Evolutionary conservation across 2,888 invertebrate species (phyloP).

Genomic region (Phyto melanocephala): DNA sequence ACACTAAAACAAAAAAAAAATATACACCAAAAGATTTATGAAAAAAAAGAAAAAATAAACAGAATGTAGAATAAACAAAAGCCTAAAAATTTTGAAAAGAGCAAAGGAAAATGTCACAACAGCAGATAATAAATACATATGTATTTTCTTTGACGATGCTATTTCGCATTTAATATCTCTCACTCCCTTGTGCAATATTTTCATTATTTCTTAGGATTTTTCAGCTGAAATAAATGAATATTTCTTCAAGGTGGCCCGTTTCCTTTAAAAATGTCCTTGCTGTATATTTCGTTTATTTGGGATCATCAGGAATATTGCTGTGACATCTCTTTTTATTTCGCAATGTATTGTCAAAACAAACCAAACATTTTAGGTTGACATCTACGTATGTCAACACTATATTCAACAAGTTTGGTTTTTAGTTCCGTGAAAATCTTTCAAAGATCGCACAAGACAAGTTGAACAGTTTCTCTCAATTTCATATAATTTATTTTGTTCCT

Average conservation of each 20-base stretch:
- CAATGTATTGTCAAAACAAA: constrained; percentile 52
- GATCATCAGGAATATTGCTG: constrained; percentile 35
- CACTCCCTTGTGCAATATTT: constrained; percentile 56
- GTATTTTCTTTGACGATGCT: constrained; percentile 24
- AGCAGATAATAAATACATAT: constrained; percentile 48
- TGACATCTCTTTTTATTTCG: constrained; percentile 60
- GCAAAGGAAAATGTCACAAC: constrained; percentile 47
- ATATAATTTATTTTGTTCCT: constrained; percentile 1
- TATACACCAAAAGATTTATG: constrained; percentile 67
- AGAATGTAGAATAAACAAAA: too few relatives aligned
- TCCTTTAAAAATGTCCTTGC: constrained; percentile 10
- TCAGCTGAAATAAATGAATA: neutral
- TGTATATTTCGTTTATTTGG: neutral
- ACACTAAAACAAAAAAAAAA: constrained; percentile 77
- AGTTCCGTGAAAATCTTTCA: constrained; percentile 44
- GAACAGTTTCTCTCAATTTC: neutral
- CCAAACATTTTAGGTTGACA: constrained; percentile 40
- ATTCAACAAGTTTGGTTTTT: neutral
- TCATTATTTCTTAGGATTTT: neutral
- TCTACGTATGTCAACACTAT: constrained; percentile 29
- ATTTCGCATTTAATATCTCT: constrained; percentile 52
- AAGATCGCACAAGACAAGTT: neutral
- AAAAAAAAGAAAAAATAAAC: too few relatives aligned
- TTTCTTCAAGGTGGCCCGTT: constrained; percentile 65
- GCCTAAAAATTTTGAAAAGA: neutral